Conservation (phyloP, 2,797 vertebrate species). For the Takifugu rubripes region DNA sequence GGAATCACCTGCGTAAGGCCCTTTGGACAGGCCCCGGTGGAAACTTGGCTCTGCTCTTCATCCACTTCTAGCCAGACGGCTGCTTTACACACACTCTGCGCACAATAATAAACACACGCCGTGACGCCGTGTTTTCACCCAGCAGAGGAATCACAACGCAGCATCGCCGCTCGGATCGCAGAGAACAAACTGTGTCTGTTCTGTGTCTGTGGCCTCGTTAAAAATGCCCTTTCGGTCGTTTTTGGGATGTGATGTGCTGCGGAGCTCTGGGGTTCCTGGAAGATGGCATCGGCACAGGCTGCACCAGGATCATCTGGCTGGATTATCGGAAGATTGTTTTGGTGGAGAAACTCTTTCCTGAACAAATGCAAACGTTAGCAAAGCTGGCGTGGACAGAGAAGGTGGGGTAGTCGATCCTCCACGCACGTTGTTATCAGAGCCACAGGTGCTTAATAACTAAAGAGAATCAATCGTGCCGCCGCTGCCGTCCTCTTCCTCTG, state of each 20-base stretch:
- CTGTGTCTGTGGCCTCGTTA: constrained; percentile 9
- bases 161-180: constrained; percentile 9
- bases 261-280: constrained; percentile 13
- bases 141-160: constrained; percentile 26
- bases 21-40: constrained; percentile 41
- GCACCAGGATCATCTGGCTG: neutral
- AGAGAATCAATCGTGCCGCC: too few relatives aligned
- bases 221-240: constrained; percentile 16
- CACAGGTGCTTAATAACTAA: too few relatives aligned
- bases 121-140: constrained; percentile 42
- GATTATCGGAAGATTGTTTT: neutral
- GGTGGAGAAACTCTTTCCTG: constrained; percentile 9
- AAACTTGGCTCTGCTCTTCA: constrained; percentile 71
- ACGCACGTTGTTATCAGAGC: neutral
- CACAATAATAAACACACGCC: constrained; percentile 69
- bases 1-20: constrained; percentile 62
- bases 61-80: constrained; percentile 57
- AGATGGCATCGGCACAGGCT: neutral
- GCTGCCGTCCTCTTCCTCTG: neutral
- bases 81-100: constrained; percentile 61
- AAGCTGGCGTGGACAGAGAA: constrained; percentile 3
- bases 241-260: constrained; percentile 35
- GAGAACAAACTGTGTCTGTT: constrained; percentile 24
- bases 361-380: constrained; percentile 18
- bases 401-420: neutral